Percentiles rank a stretch among this genome's conserved stretches.
Conservation (phyloP, 2,113 vertebrate species). For the Asarcornis scutulata region DNA sequence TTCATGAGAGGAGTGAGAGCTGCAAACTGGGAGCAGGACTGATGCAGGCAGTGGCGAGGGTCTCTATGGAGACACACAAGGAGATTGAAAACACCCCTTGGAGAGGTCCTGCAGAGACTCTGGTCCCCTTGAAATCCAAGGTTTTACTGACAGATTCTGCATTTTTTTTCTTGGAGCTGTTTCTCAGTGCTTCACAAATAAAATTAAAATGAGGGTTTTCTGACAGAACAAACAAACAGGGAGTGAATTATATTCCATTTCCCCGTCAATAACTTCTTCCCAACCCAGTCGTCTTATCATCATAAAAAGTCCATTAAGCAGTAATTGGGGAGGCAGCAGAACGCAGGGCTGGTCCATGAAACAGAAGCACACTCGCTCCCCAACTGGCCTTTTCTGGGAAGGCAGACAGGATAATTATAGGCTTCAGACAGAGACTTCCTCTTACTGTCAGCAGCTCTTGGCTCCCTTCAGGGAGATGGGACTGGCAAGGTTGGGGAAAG, state of each 20-base stretch:
- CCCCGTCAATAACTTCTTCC: constrained; percentile 53
- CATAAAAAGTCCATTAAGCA: constrained; percentile 76
- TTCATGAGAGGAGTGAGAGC: background rate
- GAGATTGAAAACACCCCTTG: background rate
- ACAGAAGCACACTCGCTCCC: background rate
- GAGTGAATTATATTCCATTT: constrained; percentile 72
- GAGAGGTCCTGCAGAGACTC: background rate
- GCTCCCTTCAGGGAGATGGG: constrained; percentile 52
- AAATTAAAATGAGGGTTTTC: constrained; percentile 53
- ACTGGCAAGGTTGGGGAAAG: constrained; percentile 47
- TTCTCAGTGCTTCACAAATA: constrained; percentile 24
- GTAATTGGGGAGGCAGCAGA: constrained; percentile 62
- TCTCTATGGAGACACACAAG: background rate
- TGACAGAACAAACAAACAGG: constrained; percentile 66
- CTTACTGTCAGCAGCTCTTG: constrained; percentile 62
- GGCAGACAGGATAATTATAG: constrained; percentile 75
- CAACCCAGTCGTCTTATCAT: constrained; percentile 46
- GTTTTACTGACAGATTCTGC: background rate
- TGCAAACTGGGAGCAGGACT: background rate
- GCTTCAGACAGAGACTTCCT: constrained; percentile 66
- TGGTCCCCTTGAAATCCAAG: background rate
- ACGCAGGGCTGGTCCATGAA: background rate
- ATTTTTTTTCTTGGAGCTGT: background rate
- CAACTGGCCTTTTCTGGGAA: constrained; percentile 69
- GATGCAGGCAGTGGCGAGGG: background rate